A percentile compares a stretch with the other conserved stretches of the same genome.
phyloP scores from a whole-genome alignment of 2,888 invertebrate genomes.

The Omphaloscelis lunosa region DNA sequence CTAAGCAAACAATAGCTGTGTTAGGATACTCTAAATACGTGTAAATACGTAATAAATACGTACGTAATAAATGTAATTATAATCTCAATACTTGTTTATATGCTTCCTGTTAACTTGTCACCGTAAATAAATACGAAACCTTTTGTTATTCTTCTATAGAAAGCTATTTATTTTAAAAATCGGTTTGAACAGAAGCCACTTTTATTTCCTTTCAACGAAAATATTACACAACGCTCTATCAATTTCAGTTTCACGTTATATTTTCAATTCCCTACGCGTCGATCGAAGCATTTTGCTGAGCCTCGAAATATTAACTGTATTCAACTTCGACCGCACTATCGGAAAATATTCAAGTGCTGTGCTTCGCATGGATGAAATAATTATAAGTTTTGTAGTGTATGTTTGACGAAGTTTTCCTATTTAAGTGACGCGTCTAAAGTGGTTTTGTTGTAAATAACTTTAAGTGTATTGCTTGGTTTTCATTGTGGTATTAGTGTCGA shows the following conservation, averaged over 20 bases:
- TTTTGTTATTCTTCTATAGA: slow-evolving; percentile 2
- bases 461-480: background rate
- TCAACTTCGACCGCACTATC: slow-evolving; percentile 41
- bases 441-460: slow-evolving; percentile 12
- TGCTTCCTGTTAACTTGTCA: background rate
- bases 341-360: slow-evolving; percentile 43
- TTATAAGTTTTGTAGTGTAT: slow-evolving; percentile 39
- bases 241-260: slow-evolving; percentile 47
- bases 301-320: slow-evolving; percentile 37
- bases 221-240: slow-evolving; percentile 31
- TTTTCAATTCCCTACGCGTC: slow-evolving; percentile 52
- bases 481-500: background rate
- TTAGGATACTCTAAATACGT: too few species aligned
- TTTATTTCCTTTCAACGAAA: slow-evolving; percentile 42
- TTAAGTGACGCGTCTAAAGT: slow-evolving; percentile 26
- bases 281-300: slow-evolving; percentile 23
- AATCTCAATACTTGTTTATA: background rate
- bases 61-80: background rate
- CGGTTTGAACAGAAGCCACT: slow-evolving; percentile 16
- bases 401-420: slow-evolving; percentile 46
- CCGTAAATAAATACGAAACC: background rate
- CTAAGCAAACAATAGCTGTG: too few species aligned
- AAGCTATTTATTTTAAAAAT: slow-evolving; percentile 36
- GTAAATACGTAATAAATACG: too few species aligned
- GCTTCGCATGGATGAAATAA: slow-evolving; percentile 40